phyloP scores from a whole-genome alignment of 2,888 invertebrate species.

The Microplitis manilae region DNA sequence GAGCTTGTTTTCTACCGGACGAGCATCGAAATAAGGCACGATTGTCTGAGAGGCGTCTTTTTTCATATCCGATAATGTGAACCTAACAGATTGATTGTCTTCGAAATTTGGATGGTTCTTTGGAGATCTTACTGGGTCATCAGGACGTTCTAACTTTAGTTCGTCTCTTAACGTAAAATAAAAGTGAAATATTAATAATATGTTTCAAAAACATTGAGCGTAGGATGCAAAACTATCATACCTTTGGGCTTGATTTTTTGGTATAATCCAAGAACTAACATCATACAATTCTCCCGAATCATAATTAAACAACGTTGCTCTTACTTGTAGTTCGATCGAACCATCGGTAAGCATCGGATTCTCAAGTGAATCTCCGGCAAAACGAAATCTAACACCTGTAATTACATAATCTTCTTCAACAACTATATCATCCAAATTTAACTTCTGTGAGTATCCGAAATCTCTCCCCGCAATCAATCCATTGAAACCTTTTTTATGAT shows the following conservation, averaged over 20 bases:
- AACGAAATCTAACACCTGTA: not conserved
- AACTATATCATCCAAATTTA: not conserved
- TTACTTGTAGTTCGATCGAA: not conserved
- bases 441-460: not conserved
- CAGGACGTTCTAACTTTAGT: not conserved
- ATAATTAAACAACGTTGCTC: not conserved
- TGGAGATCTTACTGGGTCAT: not conserved
- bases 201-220: no score
- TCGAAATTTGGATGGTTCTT: not conserved
- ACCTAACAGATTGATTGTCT: not conserved
- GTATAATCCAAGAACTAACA: no score
- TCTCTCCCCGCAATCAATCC: not conserved
- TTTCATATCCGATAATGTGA: not conserved
- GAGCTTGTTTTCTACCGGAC: not conserved
- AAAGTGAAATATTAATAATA: no score
- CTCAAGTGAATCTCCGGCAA: not conserved
- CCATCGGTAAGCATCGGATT: not conserved
- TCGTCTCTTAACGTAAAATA: not conserved
- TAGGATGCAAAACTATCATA: no score
- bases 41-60: not conserved
- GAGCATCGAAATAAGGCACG: not conserved
- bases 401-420: not conserved
- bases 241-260: no score
- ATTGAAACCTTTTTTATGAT: not conserved
- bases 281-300: no score